Percentiles rank a stretch among this genome's conserved stretches.
These are phyloP conservation scores for Heliconius ismenius DNA, from an alignment of 2,888 invertebrate genomes.

Conservation along the genomic window DNA sequence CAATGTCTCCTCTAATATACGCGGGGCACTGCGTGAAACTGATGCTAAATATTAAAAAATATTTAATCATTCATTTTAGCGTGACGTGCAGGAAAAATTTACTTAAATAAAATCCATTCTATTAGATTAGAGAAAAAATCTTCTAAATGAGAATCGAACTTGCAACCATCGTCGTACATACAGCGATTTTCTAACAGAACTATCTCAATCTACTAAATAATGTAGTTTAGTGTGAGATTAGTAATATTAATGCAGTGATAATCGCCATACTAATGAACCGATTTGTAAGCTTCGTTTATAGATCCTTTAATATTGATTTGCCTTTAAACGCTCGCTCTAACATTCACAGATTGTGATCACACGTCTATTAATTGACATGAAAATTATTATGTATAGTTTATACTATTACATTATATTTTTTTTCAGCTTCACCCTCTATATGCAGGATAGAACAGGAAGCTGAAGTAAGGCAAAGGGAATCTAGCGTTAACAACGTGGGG, in stretches of 20 bases:
- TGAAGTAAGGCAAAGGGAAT: too few relatives aligned
- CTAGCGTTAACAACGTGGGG: too few relatives aligned
- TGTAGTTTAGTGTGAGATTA: slow-evolving; percentile 24
- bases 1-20: too few relatives aligned
- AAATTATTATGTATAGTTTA: slow-evolving; percentile 2
- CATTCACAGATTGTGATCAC: slow-evolving; percentile 31
- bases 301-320: slow-evolving; percentile 31
- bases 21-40: too few relatives aligned
- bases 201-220: neutral
- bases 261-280: slow-evolving; percentile 36
- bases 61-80: too few relatives aligned
- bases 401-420: neutral
- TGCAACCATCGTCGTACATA: too few relatives aligned
- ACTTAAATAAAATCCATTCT: too few relatives aligned
- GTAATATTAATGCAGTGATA: slow-evolving; percentile 38
- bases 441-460: neutral
- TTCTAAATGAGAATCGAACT: too few relatives aligned
- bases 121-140: too few relatives aligned
- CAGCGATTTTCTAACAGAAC: too few relatives aligned
- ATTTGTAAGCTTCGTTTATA: slow-evolving; percentile 40
- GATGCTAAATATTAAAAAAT: too few relatives aligned
- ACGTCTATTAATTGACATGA: slow-evolving; percentile 22
- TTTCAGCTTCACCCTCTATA: neutral
- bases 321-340: slow-evolving; percentile 26
- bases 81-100: too few relatives aligned